These are phyloP conservation scores for Rhopalosiphum padi DNA, from an alignment of 1,140 invertebrate genomes.

Conservation along the genomic window DNA sequence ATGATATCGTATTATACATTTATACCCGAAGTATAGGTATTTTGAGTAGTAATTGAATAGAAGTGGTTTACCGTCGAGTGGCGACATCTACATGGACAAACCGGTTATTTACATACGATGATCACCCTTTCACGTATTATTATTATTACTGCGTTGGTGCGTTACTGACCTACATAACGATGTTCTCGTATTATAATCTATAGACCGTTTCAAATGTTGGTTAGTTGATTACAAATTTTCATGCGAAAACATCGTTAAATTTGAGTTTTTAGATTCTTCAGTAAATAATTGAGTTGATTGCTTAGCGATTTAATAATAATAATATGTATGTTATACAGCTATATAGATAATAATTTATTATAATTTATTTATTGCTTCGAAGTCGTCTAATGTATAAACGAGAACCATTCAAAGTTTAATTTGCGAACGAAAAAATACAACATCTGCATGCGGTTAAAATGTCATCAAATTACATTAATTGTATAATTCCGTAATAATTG, in stretches of 20 bases:
- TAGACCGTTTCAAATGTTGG: not conserved
- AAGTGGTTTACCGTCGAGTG: not conserved
- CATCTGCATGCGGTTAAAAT: not conserved
- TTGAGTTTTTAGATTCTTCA: not conserved
- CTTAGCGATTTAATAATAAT: not conserved
- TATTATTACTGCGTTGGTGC: not conserved
- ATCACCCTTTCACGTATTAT: not conserved
- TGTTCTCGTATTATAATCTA: not conserved
- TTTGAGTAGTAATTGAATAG: not conserved
- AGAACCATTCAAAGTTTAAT: not conserved
- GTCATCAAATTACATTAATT: not conserved
- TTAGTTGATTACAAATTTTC: not conserved
- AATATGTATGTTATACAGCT: not conserved
- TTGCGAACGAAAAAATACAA: not conserved
- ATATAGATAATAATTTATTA: not conserved
- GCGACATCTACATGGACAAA: slow-evolving; percentile 2
- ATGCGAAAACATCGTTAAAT: not conserved
- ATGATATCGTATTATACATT: too few relatives aligned
- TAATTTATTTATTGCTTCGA: not conserved
- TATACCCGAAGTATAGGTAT: too few relatives aligned
- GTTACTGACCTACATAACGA: not conserved
- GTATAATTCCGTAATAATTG: not conserved
- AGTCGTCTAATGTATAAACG: not conserved
- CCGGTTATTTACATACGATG: not conserved
- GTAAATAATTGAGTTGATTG: not conserved